Conservation (phyloP, 2,888 invertebrate species). For the Cetonia aurata region DNA sequence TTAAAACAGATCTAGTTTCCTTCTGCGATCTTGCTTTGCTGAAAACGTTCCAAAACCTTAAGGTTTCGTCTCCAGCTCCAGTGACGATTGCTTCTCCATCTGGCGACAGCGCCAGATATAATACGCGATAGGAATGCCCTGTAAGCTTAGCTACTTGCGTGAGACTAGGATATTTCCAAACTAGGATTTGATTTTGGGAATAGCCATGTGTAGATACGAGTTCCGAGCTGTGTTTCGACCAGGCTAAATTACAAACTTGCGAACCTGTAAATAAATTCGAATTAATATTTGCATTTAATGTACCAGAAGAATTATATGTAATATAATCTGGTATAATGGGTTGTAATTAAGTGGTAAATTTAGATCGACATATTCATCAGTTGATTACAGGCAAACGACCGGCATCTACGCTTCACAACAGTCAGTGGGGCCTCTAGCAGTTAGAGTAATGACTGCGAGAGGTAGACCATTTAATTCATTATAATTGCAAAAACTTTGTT, state of each 20-base stretch:
- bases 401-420: conserved; percentile 9
- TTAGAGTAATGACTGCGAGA: conserved; percentile 24
- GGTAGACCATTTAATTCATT: conserved; percentile 23
- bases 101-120: conserved; percentile 96
- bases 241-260: conserved; percentile 98
- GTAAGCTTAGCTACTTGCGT: conserved; percentile 97
- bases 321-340: too few species aligned
- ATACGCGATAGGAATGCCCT: conserved; percentile 95
- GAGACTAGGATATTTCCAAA: conserved; percentile 98
- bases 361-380: too few species aligned
- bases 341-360: too few species aligned
- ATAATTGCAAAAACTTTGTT: conserved; percentile 30
- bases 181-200: conserved; percentile 97
- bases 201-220: conserved; percentile 98
- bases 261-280: conserved; percentile 73
- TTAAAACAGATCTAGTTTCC: conserved; percentile 93
- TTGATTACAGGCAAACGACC: conserved; percentile 11
- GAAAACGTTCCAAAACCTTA: conserved; percentile 99
- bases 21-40: conserved; percentile 96
- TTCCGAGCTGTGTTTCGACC: conserved; percentile 99
- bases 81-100: conserved; percentile 99
- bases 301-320: too few species aligned
- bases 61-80: conserved; percentile 97
- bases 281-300: too few species aligned
- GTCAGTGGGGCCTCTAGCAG: conserved; percentile 8